Conservation (phyloP, 1,140 invertebrate species). For the Hormaphis cornu region DNA sequence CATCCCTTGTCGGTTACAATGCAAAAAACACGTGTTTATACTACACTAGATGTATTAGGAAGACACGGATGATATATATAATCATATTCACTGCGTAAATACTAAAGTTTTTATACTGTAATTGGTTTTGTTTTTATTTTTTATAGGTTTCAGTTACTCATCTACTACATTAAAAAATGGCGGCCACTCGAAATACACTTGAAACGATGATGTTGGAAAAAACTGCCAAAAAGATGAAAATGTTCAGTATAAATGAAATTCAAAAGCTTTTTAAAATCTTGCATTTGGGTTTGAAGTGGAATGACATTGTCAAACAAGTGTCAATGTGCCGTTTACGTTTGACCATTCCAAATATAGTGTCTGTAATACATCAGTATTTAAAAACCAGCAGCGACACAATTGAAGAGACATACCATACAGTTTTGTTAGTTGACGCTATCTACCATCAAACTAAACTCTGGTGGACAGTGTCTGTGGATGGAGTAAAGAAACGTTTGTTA, state of each 20-base stretch:
- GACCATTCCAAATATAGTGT: neutral
- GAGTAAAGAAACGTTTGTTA: neutral
- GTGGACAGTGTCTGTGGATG: constrained; percentile 19
- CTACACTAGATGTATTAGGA: too few relatives aligned
- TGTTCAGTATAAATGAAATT: constrained; percentile 1
- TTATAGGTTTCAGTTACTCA: neutral
- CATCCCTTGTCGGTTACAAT: too few relatives aligned
- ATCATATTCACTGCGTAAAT: too few relatives aligned
- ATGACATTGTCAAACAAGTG: neutral
- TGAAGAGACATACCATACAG: neutral
- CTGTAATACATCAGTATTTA: neutral
- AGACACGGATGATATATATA: too few relatives aligned
- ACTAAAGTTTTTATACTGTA: neutral
- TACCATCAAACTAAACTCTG: constrained; percentile 1
- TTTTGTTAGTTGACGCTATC: neutral
- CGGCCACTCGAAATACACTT: too few relatives aligned
- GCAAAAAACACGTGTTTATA: too few relatives aligned
- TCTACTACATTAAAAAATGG: neutral
- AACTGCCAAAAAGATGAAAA: constrained; percentile 1
- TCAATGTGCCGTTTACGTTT: neutral
- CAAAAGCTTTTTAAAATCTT: neutral
- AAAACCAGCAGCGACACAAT: neutral
- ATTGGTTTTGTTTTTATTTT: too few relatives aligned
- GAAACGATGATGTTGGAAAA: constrained; percentile 11
- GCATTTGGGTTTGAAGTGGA: neutral